Evolutionary conservation across 2,888 invertebrate species (phyloP).

Genomic region (Tenthredo scrophulariae): DNA sequence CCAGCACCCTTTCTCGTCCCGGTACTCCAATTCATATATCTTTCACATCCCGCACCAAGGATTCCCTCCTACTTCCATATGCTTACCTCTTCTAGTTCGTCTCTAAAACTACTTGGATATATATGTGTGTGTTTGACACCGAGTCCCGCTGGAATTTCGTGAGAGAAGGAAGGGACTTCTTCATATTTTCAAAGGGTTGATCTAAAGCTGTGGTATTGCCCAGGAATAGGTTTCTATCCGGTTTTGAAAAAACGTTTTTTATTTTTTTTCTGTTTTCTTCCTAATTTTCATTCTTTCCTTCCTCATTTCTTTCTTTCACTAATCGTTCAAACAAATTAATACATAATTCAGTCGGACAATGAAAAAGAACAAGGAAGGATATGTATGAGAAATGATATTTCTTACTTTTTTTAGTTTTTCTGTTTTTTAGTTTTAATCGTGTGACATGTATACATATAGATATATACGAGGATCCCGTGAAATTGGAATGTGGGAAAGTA

Average conservation of each 20-base stretch:
- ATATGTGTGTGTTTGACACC: slow-evolving; percentile 47
- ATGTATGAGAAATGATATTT: neutral
- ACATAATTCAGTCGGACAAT: neutral
- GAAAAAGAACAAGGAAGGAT: neutral
- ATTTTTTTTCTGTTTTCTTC: neutral
- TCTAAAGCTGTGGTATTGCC: slow-evolving; percentile 4
- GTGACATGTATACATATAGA: neutral
- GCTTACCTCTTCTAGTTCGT: neutral
- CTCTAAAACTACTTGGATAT: slow-evolving; percentile 44
- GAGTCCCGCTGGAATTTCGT: slow-evolving; percentile 17
- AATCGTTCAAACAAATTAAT: neutral
- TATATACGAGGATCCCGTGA: slow-evolving; percentile 1
- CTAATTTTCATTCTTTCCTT: no score
- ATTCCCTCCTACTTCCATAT: slow-evolving; percentile 33
- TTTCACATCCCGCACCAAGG: slow-evolving; percentile 36
- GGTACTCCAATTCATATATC: slow-evolving; percentile 54
- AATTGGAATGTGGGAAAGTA: slow-evolving; percentile 52
- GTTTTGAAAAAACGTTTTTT: slow-evolving; percentile 10
- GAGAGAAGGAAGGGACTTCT: slow-evolving; percentile 35
- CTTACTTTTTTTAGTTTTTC: neutral
- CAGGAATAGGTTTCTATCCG: slow-evolving; percentile 8
- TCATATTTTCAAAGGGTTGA: slow-evolving; percentile 52
- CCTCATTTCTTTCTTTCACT: neutral
- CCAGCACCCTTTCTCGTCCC: slow-evolving; percentile 41
- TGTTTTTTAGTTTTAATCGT: neutral